Conservation (phyloP, 2,797 vertebrate species). For the Leptoclinus maculatus region DNA sequence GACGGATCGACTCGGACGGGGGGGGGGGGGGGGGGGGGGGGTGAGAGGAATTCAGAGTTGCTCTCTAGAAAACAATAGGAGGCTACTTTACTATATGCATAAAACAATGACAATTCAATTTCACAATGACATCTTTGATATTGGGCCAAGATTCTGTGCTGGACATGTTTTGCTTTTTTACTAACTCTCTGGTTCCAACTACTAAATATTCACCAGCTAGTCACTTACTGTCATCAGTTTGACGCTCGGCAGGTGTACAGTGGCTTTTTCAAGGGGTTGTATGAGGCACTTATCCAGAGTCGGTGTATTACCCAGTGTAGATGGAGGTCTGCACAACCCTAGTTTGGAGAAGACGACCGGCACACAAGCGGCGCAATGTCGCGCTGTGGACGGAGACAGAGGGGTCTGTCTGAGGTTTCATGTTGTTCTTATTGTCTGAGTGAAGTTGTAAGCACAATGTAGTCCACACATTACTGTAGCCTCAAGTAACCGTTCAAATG, state of each 20-base stretch:
- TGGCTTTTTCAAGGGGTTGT: background rate
- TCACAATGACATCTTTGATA: background rate
- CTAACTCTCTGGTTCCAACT: background rate
- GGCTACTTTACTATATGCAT: background rate
- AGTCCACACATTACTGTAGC: background rate
- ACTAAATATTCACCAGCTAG: background rate
- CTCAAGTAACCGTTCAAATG: background rate
- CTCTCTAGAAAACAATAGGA: background rate
- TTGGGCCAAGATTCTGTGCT: background rate
- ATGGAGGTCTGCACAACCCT: too few relatives aligned
- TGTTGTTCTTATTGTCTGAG: too few relatives aligned
- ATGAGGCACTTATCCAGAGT: background rate
- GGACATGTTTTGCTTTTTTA: background rate
- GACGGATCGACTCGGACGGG: constrained; percentile 41
- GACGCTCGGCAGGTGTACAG: background rate
- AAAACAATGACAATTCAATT: background rate
- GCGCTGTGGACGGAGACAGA: too few relatives aligned
- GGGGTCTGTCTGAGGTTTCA: too few relatives aligned
- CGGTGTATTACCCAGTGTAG: background rate
- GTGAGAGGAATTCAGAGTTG: background rate
- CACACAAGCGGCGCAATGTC: too few relatives aligned
- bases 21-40: background rate
- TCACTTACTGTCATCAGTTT: background rate
- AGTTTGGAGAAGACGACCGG: too few relatives aligned
- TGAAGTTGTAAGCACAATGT: too few relatives aligned